Percentiles rank a stretch among this genome's conserved stretches.
Conservation (phyloP, 1,140 invertebrate species). For the roundworm (Caenorhabditis elegans) region WBcel235 BX284604.4:13171001-13171500, state of each 20-base stretch:
- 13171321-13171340: conserved; percentile 63
- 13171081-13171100: too few relatives aligned
- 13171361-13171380: not conserved
- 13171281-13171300: conserved; percentile 59
- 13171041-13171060: too few relatives aligned
- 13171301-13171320: conserved; percentile 66
- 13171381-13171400: conserved; percentile 62
- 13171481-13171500: conserved; percentile 66
- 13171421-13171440: conserved; percentile 66
- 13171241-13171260: conserved; percentile 65
- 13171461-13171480: conserved; percentile 62
- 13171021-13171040: too few relatives aligned
- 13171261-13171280: conserved; percentile 63
- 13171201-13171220: not conserved
- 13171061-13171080: too few relatives aligned
- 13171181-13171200: not conserved
- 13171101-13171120: too few relatives aligned
- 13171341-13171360: not conserved
- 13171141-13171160: too few relatives aligned
- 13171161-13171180: too few relatives aligned
- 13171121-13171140: too few relatives aligned
- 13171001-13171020: too few relatives aligned
- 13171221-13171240: not conserved
- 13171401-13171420: conserved; percentile 66
- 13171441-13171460: conserved; percentile 60